These are phyloP conservation scores for Noturus placidus DNA, from an alignment of 2,113 vertebrate genomes.

Conservation along the genomic window DNA sequence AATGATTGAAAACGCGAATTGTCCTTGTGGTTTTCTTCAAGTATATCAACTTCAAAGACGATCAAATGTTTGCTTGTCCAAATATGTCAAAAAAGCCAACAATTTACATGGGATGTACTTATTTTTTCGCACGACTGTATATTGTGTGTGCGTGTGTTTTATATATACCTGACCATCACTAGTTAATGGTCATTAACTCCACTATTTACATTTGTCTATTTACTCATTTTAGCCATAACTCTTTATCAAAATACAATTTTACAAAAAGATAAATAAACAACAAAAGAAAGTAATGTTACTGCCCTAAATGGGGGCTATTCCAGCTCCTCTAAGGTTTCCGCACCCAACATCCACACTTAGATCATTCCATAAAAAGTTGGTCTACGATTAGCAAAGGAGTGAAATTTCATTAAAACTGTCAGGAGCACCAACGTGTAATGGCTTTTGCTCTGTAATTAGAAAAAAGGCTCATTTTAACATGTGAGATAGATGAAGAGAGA, in stretches of 20 bases:
- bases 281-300: neutral
- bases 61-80: too few species aligned
- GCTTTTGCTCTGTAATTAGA: slow-evolving; percentile 51
- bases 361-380: neutral
- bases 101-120: too few species aligned
- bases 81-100: too few species aligned
- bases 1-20: too few species aligned
- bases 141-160: too few species aligned
- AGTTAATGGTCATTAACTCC: neutral
- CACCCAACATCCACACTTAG: neutral
- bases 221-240: neutral
- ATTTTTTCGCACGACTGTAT: too few species aligned
- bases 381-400: neutral
- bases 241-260: neutral
- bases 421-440: slow-evolving; percentile 17
- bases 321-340: neutral
- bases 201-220: neutral
- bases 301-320: neutral
- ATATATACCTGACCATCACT: neutral
- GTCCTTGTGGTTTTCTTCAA: too few species aligned
- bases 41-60: too few species aligned
- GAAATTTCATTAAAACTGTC: neutral
- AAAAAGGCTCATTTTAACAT: slow-evolving; percentile 16
- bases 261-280: neutral
- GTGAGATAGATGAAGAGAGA: slow-evolving; percentile 22